Evolutionary conservation across 1,140 invertebrate genomes (phyloP).

Genomic region (Oncopodura yosiiana): DNA sequence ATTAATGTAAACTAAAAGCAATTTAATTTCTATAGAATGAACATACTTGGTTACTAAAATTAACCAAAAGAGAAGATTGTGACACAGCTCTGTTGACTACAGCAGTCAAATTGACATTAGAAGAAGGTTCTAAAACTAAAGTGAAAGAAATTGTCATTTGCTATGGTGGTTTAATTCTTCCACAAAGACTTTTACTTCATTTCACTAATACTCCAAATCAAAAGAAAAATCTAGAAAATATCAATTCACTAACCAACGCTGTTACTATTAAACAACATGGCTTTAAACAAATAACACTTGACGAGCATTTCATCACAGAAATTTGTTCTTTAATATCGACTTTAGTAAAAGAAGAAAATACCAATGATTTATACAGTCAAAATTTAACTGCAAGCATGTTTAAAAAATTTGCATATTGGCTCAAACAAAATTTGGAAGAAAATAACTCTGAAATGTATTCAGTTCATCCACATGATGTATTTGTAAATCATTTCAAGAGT

Average conservation of each 20-base stretch:
- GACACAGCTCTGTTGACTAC: slow-evolving; percentile 19
- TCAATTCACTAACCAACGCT: not conserved
- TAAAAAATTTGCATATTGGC: not conserved
- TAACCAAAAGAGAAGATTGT: slow-evolving; percentile 12
- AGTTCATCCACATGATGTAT: no score
- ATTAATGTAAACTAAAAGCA: not conserved
- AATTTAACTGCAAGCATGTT: not conserved
- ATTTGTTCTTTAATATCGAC: not conserved
- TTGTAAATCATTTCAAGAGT: slow-evolving; percentile 1
- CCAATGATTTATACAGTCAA: not conserved
- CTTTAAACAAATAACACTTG: not conserved
- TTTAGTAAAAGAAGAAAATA: slow-evolving; percentile 1
- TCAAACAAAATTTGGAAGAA: not conserved
- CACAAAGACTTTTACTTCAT: not conserved
- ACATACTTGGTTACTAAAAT: slow-evolving; percentile 24
- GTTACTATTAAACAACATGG: not conserved
- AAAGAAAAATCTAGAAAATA: not conserved
- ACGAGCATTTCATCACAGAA: not conserved
- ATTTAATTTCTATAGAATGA: slow-evolving; percentile 12
- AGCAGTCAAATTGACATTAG: slow-evolving; percentile 2
- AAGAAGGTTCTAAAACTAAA: slow-evolving; percentile 15
- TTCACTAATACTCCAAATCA: not conserved
- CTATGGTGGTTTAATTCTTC: slow-evolving; percentile 49
- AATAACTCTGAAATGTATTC: no score
- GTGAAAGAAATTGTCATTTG: slow-evolving; percentile 42